Evolutionary conservation across 2,113 vertebrate genomes (phyloP).

Genomic region (Chloroceryle aenea): DNA sequence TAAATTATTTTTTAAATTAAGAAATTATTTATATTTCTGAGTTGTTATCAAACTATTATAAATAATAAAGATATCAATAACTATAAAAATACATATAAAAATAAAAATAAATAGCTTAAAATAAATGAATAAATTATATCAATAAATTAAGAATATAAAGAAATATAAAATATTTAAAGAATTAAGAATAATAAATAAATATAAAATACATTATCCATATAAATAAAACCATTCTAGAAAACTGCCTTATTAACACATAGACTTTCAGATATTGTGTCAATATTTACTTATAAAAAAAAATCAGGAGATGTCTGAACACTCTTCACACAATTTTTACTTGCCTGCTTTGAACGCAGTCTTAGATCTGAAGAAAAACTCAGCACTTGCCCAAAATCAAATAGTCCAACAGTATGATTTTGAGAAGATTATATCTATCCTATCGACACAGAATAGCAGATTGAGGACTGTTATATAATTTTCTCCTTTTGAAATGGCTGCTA

Average conservation of each 20-base stretch:
- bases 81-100: no score
- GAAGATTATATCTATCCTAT: not conserved
- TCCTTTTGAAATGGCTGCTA: not conserved
- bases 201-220: not conserved
- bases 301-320: accelerated
- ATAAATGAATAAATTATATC: no score
- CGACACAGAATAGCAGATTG: not conserved
- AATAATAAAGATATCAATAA: no score
- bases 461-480: not conserved
- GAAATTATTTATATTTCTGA: no score
- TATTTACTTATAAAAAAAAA: not conserved
- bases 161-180: no score
- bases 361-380: not conserved
- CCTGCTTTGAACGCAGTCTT: not conserved
- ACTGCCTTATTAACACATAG: not conserved
- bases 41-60: no score
- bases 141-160: no score
- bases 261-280: not conserved
- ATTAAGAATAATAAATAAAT: no score
- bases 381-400: not conserved
- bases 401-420: not conserved
- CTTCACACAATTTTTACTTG: not conserved
- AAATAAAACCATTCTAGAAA: not conserved
- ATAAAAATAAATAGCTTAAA: no score
- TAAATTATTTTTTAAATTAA: no score